Evolutionary conservation across 1,140 invertebrate species (phyloP), one percentile per base, ranked within the genome.

Genomic region (Metopolophium dirhodum): DNA sequence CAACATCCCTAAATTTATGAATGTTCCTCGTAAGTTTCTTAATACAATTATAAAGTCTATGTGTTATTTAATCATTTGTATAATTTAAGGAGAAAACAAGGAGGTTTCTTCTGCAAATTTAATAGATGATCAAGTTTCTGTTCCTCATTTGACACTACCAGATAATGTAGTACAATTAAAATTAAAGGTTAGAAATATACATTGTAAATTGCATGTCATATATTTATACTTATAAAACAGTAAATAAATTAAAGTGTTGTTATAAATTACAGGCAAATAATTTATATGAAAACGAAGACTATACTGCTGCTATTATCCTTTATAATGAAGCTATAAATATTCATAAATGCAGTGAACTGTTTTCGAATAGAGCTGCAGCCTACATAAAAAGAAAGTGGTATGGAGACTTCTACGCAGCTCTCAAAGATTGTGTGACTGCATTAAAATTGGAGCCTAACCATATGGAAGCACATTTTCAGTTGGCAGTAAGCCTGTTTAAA

Each of bases 381-480:
- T 97, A 97, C 93, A 98, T 99, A 96, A 97, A 98, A 94, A 96
- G 98, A 93, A 97, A 96, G 94, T 99, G 98, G 98, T 98, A 97
- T 94, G 98, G 98, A 57, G 99, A 99, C 95, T 96, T 97, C 51
- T 99, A 99, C 41, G 41, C 41, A 3, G 41, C 41, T 41, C 41
- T 41, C 41, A 41, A 41, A 41, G 41, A 41, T 41, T 96, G 97
- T 97, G 47, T 92, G 99, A 99, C 96, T 99, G 98, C 95, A 97
- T 98, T 95, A 97, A 99, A 95, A 96, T 98, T 18, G 99, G 99
- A 41, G 41, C 41, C 41, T 41, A 2, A 41, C 41, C 41, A 41
- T 41, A 41, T 41, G 41, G 41, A 41, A 96, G 98, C 98, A 45
- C 97, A 98, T 95, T 98, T 98, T 95, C 96, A 96, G 96, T 96